These are phyloP conservation scores for Plecturocebus donacophilus DNA, from an alignment of 2,113 vertebrate species.

Conservation along the genomic window DNA sequence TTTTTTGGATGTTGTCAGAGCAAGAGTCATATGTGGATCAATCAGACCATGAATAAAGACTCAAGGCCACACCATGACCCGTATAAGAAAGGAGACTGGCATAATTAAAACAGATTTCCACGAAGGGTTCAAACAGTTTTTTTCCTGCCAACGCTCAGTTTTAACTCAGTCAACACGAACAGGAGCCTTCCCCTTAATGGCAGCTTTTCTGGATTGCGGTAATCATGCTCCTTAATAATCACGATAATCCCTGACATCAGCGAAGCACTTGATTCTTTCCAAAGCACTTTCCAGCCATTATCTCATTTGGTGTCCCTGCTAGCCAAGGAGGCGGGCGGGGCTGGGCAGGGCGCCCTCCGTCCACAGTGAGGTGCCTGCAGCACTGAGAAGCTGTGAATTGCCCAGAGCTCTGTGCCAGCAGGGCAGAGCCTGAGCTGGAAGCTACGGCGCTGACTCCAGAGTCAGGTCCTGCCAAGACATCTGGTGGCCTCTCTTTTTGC, in stretches of 20 bases:
- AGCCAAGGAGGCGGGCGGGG: not conserved
- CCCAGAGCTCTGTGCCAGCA: not conserved
- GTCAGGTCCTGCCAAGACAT: slow-evolving; percentile 4
- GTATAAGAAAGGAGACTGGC: not conserved
- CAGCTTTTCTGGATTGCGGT: slow-evolving; percentile 62
- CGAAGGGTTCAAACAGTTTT: slow-evolving; percentile 38
- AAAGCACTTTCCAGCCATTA: not conserved
- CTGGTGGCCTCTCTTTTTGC: not conserved
- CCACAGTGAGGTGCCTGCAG: fast-evolving
- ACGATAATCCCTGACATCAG: slow-evolving; percentile 35
- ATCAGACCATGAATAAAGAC: slow-evolving; percentile 29
- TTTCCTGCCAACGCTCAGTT: slow-evolving; percentile 66
- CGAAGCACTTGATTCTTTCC: not conserved
- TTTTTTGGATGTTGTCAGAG: not conserved
- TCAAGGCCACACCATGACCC: not conserved
- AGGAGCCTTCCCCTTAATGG: slow-evolving; percentile 35
- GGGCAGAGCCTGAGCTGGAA: not conserved
- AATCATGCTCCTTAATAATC: slow-evolving; percentile 57
- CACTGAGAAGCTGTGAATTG: not conserved
- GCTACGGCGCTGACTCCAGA: not conserved
- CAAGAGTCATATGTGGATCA: not conserved
- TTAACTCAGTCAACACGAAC: slow-evolving; percentile 71
- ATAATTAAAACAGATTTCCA: slow-evolving; percentile 70
- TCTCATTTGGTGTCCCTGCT: not conserved
- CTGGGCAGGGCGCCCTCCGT: not conserved